Percentiles rank a stretch among this genome's conserved stretches.
Conservation (phyloP, 2,797 vertebrate genomes). For the Notolabrus celidotus region DNA sequence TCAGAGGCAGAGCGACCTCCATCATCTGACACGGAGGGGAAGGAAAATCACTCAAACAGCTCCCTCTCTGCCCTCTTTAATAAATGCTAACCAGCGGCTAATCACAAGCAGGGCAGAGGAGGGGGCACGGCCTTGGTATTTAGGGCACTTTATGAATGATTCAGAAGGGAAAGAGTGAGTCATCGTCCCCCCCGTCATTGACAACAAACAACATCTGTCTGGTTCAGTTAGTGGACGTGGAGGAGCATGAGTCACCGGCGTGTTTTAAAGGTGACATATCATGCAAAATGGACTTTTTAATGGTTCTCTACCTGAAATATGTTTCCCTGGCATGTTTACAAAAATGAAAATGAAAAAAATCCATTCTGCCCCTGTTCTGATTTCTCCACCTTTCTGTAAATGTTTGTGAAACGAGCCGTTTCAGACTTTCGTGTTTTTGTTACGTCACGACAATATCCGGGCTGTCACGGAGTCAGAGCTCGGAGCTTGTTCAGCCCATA, state of each 20-base stretch:
- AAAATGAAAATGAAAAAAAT: too few species aligned
- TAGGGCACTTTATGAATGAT: conserved; percentile 55
- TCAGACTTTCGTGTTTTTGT: too few species aligned
- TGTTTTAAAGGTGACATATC: too few species aligned
- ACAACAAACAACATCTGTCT: conserved; percentile 51
- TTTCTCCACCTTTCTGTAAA: too few species aligned
- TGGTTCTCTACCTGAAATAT: too few species aligned
- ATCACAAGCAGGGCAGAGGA: conserved; percentile 11
- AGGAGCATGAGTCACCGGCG: conserved; percentile 12
- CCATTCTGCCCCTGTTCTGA: too few species aligned
- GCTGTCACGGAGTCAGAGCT: too few species aligned
- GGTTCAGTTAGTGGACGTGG: conserved; percentile 9
- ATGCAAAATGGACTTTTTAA: too few species aligned
- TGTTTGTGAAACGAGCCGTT: too few species aligned
- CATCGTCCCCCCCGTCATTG: neutral
- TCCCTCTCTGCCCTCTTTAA: conserved; percentile 3
- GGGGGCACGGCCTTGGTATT: conserved; percentile 14
- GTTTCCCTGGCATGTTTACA: too few species aligned
- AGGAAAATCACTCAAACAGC: conserved; percentile 21
- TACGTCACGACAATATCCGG: too few species aligned
- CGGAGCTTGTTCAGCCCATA: too few species aligned
- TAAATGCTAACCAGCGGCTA: conserved; percentile 30
- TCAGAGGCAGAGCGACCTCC: neutral
- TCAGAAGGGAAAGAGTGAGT: conserved; percentile 52
- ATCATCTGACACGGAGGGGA: conserved; percentile 38